Evolutionary conservation across 2,797 vertebrate genomes (phyloP).

Genomic region (Catharus ustulatus): DNA sequence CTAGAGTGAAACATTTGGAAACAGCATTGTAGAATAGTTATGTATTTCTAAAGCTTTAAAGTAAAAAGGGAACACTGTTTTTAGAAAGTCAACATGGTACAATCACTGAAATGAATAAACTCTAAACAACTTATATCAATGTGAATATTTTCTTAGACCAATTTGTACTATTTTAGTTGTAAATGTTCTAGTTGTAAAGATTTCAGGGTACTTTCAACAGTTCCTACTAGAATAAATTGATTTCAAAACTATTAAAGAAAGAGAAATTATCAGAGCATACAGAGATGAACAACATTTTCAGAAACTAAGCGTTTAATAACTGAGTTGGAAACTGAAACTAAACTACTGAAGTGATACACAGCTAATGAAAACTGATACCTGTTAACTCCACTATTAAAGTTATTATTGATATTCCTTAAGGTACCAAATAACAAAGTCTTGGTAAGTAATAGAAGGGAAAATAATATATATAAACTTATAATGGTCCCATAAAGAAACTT

Average conservation of each 20-base stretch:
- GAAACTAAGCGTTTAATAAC: background rate
- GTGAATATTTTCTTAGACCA: background rate
- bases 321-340: background rate
- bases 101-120: background rate
- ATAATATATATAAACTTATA: background rate
- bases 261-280: background rate
- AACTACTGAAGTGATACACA: background rate
- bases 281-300: background rate
- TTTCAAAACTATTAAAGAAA: background rate
- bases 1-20: background rate
- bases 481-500: background rate
- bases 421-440: background rate
- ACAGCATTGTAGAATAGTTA: background rate
- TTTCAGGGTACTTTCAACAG: background rate
- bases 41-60: background rate
- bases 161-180: background rate
- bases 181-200: background rate
- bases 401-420: background rate
- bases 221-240: background rate
- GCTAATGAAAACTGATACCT: background rate
- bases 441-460: background rate
- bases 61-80: background rate
- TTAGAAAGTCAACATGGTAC: background rate
- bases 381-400: background rate
- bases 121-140: background rate